Evolutionary conservation across 2,113 vertebrate genomes (phyloP), one percentile per base, ranked within the genome.

Genomic region (Epinephelus lanceolatus): DNA sequence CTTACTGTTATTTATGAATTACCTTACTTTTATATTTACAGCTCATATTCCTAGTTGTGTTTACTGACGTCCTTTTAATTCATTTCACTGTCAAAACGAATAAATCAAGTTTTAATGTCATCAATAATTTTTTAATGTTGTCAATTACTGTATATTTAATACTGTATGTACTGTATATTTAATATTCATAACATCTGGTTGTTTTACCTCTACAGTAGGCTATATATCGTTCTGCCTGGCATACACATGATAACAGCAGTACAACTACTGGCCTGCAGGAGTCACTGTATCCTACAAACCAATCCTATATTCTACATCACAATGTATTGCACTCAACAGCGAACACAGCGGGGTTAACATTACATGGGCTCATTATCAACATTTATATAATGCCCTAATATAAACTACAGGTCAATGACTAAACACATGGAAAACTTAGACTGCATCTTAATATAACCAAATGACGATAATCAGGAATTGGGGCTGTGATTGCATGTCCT

Each of bases 241-340:
- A 27, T 5, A 15, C 18, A 1, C 17, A 42, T 13, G 21, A 47
- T 27, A 60, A 42, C n/a, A 21, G 73, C 47, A 76, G 52, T 82
- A 60, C 27, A 62, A n/a, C 8, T 6, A 6, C 2, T 62, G 45
- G 45, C 80, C 93, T 89, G 71, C 77, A 77, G 88, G 77, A 68
- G 93, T 78, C 92, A 5, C 87, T 93, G 77, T 91, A 51, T 80
- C 70, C 59, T 88, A 82, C 75, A 72, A 56, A 61, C 71, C 47
- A 25, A 18, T 53, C 21, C 6, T 52, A 6, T 40, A 30, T 2
- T 61, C 23, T 13, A 12, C 21, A n/a, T n/a, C 8, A 30, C 5
- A 30, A 55, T 69, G 37, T 49, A 40, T 61, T 65, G 40, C 19
- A 27, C 23, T 62, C 49, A 62, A 21, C 18, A 65, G 23, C 42